Evolutionary conservation across 2,888 invertebrate species (phyloP).

Genomic region (Cyclophora albipunctata): DNA sequence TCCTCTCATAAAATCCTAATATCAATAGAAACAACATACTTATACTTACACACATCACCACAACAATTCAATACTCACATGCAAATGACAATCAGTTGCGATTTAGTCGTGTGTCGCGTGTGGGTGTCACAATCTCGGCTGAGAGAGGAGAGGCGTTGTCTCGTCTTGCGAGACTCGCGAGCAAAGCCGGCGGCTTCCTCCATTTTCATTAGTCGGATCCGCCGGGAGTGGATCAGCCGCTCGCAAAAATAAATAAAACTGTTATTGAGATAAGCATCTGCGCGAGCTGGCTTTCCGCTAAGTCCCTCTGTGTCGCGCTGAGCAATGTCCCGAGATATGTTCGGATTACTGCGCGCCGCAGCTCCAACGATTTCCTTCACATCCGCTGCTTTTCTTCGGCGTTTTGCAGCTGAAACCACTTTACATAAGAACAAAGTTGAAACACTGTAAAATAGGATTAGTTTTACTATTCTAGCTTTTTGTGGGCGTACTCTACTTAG

Average conservation of each 20-base stretch:
- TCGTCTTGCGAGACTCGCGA: conserved; percentile 25
- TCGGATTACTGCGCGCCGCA: conserved; percentile 60
- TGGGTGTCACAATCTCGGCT: conserved; percentile 9
- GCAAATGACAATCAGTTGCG: conserved; percentile 17
- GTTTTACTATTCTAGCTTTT: conserved; percentile 15
- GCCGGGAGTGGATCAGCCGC: conserved; percentile 64
- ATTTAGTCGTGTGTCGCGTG: conserved; percentile 20
- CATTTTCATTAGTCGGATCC: conserved; percentile 68
- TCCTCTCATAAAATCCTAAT: too few relatives aligned
- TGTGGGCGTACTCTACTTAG: conserved; percentile 8
- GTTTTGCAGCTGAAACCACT: conserved; percentile 61
- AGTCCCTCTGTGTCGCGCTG: conserved; percentile 71
- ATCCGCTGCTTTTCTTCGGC: conserved; percentile 55
- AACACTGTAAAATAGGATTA: not conserved
- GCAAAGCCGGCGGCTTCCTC: conserved; percentile 36
- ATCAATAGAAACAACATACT: too few relatives aligned
- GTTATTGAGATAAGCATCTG: conserved; percentile 76
- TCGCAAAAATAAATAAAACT: conserved; percentile 75
- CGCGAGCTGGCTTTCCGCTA: conserved; percentile 68
- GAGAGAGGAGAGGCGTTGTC: conserved; percentile 29
- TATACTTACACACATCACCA: too few relatives aligned
- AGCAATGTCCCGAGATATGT: conserved; percentile 73
- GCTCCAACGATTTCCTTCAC: conserved; percentile 44
- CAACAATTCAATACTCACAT: not conserved
- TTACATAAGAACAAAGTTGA: conserved; percentile 31